Base-by-base conservation (phyloP, 2,888 invertebrate genomes). In the Saturnia pavonia region DNA sequence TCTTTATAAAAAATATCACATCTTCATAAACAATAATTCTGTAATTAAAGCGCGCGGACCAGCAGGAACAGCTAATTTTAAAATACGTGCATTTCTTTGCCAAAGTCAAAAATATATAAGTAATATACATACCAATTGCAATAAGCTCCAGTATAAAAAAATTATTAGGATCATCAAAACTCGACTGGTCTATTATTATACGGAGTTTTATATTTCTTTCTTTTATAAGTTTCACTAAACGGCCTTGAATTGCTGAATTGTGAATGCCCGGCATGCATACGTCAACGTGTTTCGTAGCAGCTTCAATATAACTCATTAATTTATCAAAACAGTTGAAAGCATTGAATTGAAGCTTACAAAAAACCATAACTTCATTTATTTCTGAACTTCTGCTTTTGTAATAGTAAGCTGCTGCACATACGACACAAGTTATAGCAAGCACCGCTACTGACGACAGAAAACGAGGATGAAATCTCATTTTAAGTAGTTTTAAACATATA, bases 231-330 rank as follows among this genome's bases (percentile, higher is more conserved):
- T 82, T 82, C 7, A 94, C 88, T 74, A 94, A 79, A 54, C 92
- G 85, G 25, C 88, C 89, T 77, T 93, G 94, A 65, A 94, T 92
- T 6, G 92, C 93, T 70, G 92, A 91, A 73, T 93, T 93, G 70
- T 94, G 91, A 70, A 94, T 91, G 43, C 91, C 88, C 8, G 93
- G 93, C 94, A 94, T 94, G 80, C 94, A 94, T 34, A 94, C 90
- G 73, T 87, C 87, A 40, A 94, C 85, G 75, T 83, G 88, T 72
- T 82, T 76, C 72, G 87, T 90, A 14, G 93, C 92, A 54, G 86
- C 82, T 80, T 94, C 92, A 72, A 94, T 84, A 75, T 88, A 91
- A 77, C 92, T 90, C 69, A 93, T 85, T 70, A 94, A 77, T 75
- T 91, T 92, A 77, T 94, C 92, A 80, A 94, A 94, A 81, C 88